These are phyloP conservation scores for Archocentrus centrarchus DNA, from an alignment of 2,113 vertebrate species.

Conservation along the genomic window DNA sequence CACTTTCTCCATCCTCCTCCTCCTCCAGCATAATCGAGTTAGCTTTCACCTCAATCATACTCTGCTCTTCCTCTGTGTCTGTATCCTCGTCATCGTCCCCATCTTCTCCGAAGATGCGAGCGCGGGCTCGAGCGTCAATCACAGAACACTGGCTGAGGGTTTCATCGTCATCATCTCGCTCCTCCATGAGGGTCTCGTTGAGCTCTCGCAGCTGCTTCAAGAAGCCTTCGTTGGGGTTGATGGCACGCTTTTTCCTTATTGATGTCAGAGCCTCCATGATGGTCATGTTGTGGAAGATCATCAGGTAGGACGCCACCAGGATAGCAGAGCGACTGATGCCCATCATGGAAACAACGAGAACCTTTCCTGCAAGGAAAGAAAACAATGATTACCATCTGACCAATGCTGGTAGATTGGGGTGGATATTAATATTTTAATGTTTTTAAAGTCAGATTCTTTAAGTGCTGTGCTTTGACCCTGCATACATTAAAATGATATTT, in stretches of 20 bases:
- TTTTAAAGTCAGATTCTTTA: background rate
- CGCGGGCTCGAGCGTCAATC: conserved; percentile 67
- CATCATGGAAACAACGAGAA: conserved; percentile 96
- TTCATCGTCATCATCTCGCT: conserved; percentile 82
- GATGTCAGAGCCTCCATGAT: conserved; percentile 91
- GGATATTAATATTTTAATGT: background rate
- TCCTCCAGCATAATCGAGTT: conserved; percentile 82
- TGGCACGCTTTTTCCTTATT: conserved; percentile 88
- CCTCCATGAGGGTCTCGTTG: conserved; percentile 91
- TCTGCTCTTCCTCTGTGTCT: conserved; percentile 64
- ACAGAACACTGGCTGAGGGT: conserved; percentile 86
- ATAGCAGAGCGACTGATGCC: conserved; percentile 91
- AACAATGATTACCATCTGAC: background rate
- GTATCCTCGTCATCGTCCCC: conserved; percentile 37
- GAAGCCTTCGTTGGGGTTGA: conserved; percentile 95
- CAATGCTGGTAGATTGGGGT: background rate
- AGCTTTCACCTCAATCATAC: conserved; percentile 67
- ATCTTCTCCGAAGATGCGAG: conserved; percentile 62
- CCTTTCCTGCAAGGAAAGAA: conserved; percentile 84
- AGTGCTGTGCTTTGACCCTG: background rate
- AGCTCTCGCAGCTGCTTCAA: conserved; percentile 93
- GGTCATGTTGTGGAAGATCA: conserved; percentile 97
- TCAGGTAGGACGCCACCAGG: conserved; percentile 93
- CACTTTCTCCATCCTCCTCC: conserved; percentile 86
- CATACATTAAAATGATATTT: background rate